These are phyloP conservation scores for Diceros bicornis DNA, from an alignment of 2,797 vertebrate species.

Conservation along the genomic window DNA sequence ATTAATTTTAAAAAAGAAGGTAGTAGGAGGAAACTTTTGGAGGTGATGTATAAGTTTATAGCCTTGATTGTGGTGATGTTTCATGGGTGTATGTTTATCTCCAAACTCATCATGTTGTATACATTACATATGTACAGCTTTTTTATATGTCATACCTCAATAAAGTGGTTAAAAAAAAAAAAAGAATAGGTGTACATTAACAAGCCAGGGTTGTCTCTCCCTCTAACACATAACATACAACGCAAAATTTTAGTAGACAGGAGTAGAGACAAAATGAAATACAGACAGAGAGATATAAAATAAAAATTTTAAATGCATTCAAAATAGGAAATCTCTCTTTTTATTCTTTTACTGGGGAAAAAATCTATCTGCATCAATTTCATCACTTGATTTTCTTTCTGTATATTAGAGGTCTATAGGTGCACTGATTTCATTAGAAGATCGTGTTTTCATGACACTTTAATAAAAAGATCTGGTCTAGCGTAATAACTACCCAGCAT, in stretches of 20 bases:
- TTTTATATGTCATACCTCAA: neutral
- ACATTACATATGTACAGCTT: neutral
- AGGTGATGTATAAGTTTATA: neutral
- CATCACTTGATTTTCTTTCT: conserved; percentile 80
- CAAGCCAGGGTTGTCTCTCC: neutral
- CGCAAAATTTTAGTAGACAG: neutral
- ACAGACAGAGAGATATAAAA: neutral
- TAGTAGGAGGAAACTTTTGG: neutral
- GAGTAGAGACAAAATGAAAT: neutral
- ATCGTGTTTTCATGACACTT: conserved; percentile 79
- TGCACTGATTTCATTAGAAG: conserved; percentile 80
- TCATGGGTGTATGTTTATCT: neutral
- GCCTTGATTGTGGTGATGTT: neutral
- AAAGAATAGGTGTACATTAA: neutral
- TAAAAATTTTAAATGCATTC: conserved; percentile 69
- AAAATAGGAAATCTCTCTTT: conserved; percentile 78
- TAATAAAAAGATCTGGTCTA: conserved; percentile 86
- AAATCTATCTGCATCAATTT: conserved; percentile 59
- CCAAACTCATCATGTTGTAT: neutral
- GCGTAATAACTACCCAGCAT: conserved; percentile 81
- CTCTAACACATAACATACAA: neutral
- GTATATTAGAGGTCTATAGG: conserved; percentile 83
- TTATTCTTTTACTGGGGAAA: conserved; percentile 69
- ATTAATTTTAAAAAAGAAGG: neutral
- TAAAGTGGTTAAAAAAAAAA: neutral